Conservation (phyloP, 2,797 vertebrate species). For the Danio albolineatus region DNA sequence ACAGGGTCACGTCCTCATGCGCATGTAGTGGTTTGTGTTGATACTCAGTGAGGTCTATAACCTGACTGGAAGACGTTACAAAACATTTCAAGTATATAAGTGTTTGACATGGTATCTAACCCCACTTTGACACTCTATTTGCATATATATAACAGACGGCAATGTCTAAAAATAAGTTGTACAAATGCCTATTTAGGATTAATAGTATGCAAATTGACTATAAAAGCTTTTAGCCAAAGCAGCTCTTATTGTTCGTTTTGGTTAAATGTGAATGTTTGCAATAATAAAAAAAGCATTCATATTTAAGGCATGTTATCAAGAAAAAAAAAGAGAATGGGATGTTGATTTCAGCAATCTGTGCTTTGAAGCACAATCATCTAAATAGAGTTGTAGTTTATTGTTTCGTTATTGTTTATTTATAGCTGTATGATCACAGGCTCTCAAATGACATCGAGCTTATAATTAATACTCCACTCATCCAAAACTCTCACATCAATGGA, state of each 20-base stretch:
- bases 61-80: neutral
- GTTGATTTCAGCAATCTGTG: slow-evolving; percentile 14
- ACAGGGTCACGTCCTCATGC: slow-evolving; percentile 33
- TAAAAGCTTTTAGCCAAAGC: slow-evolving; percentile 4
- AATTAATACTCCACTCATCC: slow-evolving; percentile 44
- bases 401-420: slow-evolving; percentile 50
- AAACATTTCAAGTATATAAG: slow-evolving; percentile 4
- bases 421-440: slow-evolving; percentile 24
- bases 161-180: neutral
- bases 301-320: neutral
- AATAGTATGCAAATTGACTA: slow-evolving; percentile 3
- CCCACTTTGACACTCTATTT: neutral
- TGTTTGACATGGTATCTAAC: neutral
- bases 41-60: neutral
- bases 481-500: slow-evolving; percentile 46
- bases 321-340: neutral
- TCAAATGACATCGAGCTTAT: slow-evolving; percentile 36
- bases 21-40: slow-evolving; percentile 4
- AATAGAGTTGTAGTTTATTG: slow-evolving; percentile 41
- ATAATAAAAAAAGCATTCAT: neutral
- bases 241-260: slow-evolving; percentile 24
- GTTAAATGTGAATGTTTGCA: neutral
- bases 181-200: neutral
- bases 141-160: slow-evolving; percentile 2
- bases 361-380: slow-evolving; percentile 34